Conservation (phyloP, 2,888 invertebrate genomes). For the Limnephilus lunatus region DNA sequence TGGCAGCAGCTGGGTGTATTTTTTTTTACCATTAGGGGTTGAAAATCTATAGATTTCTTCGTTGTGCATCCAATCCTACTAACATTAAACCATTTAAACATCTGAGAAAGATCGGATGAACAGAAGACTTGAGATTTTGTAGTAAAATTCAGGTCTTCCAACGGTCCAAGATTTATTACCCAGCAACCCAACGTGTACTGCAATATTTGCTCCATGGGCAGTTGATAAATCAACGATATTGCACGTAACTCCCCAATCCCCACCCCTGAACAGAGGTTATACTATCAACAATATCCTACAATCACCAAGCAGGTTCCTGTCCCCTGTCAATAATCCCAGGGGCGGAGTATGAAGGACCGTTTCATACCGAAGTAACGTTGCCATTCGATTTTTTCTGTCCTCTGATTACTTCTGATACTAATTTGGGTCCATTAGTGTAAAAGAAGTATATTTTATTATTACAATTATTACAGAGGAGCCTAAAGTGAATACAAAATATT, state of each 20-base stretch:
- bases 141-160: background rate
- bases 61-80: background rate
- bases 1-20: background rate
- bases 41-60: background rate
- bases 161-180: background rate
- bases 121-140: too few species aligned
- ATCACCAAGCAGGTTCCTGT: constrained; percentile 31
- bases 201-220: background rate
- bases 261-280: background rate
- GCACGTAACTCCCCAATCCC: background rate
- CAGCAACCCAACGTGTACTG: background rate
- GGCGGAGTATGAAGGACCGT: background rate
- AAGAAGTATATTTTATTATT: too few species aligned
- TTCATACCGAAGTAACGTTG: background rate
- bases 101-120: background rate
- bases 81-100: too few species aligned
- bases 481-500: too few species aligned
- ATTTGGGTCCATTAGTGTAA: too few species aligned
- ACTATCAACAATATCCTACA: background rate
- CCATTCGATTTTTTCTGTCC: background rate
- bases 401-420: background rate
- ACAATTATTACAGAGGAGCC: too few species aligned
- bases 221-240: background rate
- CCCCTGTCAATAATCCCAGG: constrained; percentile 26
- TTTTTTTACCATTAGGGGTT: background rate